Evolutionary conservation across 2,888 invertebrate species (phyloP).

Genomic region (Biston betularia): DNA sequence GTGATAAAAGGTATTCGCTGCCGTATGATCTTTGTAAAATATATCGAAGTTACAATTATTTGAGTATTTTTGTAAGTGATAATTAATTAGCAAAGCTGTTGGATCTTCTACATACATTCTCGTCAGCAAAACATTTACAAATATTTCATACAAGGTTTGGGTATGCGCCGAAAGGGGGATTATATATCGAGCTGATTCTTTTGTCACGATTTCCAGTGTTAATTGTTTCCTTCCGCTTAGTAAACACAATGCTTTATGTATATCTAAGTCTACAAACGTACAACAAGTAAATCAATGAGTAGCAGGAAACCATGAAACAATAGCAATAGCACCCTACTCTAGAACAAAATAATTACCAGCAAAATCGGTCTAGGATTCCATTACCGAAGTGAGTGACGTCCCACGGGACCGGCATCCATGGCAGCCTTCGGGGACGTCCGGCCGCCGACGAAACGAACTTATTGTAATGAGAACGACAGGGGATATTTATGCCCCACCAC

Average conservation of each 20-base stretch:
- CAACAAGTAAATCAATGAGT: background rate
- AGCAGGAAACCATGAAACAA: conserved; percentile 36
- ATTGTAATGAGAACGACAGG: conserved; percentile 83
- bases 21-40: background rate
- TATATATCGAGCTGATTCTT: too few relatives aligned
- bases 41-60: background rate
- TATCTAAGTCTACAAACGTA: background rate
- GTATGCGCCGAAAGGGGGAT: too few relatives aligned
- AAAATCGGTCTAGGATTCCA: conserved; percentile 75
- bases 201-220: too few relatives aligned
- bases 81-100: too few relatives aligned
- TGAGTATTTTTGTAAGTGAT: too few relatives aligned
- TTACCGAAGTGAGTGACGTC: conserved; percentile 77
- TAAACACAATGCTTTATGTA: too few relatives aligned
- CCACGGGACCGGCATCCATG: conserved; percentile 73
- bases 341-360: conserved; percentile 65
- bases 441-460: conserved; percentile 62
- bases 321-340: conserved; percentile 32
- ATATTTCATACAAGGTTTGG: too few relatives aligned
- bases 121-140: too few relatives aligned
- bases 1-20: background rate
- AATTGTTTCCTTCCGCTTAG: too few relatives aligned
- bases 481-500: conserved; percentile 82
- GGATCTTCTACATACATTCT: too few relatives aligned
- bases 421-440: conserved; percentile 68